phyloP scores from a whole-genome alignment of 1,140 invertebrate genomes.

The Procambarus virginalis region DNA sequence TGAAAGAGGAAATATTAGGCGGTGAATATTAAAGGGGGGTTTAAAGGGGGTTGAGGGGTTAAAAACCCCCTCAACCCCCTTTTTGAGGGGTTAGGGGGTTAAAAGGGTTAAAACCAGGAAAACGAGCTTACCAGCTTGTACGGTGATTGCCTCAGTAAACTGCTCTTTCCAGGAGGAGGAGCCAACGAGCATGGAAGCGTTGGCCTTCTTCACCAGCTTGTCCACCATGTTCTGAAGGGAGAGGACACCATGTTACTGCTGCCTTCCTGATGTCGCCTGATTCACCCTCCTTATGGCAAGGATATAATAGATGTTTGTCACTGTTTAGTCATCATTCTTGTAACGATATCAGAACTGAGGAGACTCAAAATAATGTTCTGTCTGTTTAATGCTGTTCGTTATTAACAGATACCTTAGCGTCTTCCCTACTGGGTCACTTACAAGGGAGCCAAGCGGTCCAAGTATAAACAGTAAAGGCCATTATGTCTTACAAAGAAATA shows the following conservation, averaged over 20 bases:
- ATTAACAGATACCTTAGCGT: neutral
- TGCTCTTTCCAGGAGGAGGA: slow-evolving; percentile 99
- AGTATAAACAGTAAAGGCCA: neutral
- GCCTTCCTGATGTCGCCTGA: neutral
- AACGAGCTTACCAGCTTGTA: slow-evolving; percentile 86
- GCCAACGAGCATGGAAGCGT: slow-evolving; percentile 93
- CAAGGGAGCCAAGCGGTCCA: neutral
- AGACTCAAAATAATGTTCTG: neutral
- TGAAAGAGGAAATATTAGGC: neutral
- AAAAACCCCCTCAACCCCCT: too few species aligned
- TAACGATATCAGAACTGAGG: neutral
- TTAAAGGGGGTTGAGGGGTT: neutral
- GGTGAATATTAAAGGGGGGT: neutral
- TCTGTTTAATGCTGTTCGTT: neutral
- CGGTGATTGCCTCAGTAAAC: slow-evolving; percentile 95
- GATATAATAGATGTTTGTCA: neutral
- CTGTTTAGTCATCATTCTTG: neutral
- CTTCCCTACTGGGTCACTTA: neutral
- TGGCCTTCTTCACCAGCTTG: slow-evolving; percentile 96
- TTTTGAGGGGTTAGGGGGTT: neutral
- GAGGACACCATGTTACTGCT: neutral
- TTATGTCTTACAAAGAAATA: neutral
- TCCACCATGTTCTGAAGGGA: slow-evolving; percentile 93
- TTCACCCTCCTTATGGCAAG: neutral
- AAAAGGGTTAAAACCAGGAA: neutral